A percentile compares a stretch with the other conserved stretches of the same genome.
Evolutionary conservation across 2,888 invertebrate genomes (phyloP).

Genomic region (Cerastis rubricosa): DNA sequence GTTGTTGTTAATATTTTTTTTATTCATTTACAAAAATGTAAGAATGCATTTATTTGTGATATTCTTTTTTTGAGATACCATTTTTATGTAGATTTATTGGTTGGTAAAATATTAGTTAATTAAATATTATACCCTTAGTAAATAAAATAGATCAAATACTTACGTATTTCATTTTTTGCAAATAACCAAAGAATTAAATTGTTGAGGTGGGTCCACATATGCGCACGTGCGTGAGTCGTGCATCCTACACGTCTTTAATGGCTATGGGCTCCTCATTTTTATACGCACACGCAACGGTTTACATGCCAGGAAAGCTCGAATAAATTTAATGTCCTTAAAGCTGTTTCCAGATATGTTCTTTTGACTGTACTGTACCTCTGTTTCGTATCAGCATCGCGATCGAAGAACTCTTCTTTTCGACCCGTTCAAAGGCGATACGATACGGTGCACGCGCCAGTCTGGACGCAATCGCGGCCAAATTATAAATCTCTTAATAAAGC

Average conservation of each 20-base stretch:
- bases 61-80: constrained; percentile 28
- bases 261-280: background rate
- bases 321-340: background rate
- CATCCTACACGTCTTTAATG: background rate
- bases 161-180: background rate
- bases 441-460: too few relatives aligned
- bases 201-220: background rate
- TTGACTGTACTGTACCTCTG: background rate
- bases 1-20: constrained; percentile 33
- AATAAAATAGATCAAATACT: background rate
- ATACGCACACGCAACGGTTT: background rate
- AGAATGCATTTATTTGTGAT: constrained; percentile 56
- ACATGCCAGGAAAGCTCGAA: background rate
- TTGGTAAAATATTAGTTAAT: background rate
- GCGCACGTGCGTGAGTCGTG: background rate
- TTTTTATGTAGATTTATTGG: constrained; percentile 39
- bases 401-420: background rate
- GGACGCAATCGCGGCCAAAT: too few relatives aligned
- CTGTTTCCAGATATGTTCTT: too few relatives aligned
- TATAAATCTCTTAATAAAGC: too few relatives aligned
- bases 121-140: too few relatives aligned
- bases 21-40: constrained; percentile 12
- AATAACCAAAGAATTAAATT: background rate
- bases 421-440: too few relatives aligned
- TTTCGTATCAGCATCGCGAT: background rate